These are phyloP conservation scores for Myrmecophaga tridactyla DNA, from an alignment of 2,113 vertebrate genomes.

Conservation along the genomic window DNA sequence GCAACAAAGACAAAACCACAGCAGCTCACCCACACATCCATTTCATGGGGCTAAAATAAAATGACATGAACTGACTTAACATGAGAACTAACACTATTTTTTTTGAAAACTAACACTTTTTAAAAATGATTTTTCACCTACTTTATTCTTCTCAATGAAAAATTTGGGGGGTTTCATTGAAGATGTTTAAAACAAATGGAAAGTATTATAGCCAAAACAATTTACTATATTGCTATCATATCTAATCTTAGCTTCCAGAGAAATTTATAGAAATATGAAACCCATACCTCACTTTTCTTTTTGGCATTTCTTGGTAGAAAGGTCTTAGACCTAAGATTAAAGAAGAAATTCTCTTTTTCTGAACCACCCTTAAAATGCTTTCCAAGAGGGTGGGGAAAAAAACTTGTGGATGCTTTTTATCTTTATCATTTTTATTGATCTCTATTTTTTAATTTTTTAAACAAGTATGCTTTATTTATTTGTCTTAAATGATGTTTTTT, in stretches of 20 bases:
- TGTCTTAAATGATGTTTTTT: background rate
- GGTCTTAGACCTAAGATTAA: background rate
- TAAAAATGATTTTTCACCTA: background rate
- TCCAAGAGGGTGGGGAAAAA: background rate
- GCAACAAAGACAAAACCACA: background rate
- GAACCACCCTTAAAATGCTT: background rate
- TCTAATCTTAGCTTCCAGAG: background rate
- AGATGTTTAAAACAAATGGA: background rate
- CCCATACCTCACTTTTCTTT: background rate
- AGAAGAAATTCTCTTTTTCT: background rate
- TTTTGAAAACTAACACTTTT: background rate
- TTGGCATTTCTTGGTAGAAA: background rate
- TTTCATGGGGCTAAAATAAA: background rate
- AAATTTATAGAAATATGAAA: background rate
- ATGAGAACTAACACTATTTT: background rate
- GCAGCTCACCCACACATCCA: constrained; percentile 5
- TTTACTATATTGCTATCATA: background rate
- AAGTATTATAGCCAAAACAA: background rate
- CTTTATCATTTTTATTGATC: background rate
- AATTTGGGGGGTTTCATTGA: background rate
- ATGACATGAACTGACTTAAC: background rate
- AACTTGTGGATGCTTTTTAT: background rate
- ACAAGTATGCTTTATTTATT: background rate
- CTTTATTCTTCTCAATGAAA: background rate
- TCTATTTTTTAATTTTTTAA: constrained; percentile 36